Evolutionary conservation across 2,797 vertebrate genomes (phyloP), one percentile per base, ranked within the genome.

Genomic region (Odontamblyopus rebecca): DNA sequence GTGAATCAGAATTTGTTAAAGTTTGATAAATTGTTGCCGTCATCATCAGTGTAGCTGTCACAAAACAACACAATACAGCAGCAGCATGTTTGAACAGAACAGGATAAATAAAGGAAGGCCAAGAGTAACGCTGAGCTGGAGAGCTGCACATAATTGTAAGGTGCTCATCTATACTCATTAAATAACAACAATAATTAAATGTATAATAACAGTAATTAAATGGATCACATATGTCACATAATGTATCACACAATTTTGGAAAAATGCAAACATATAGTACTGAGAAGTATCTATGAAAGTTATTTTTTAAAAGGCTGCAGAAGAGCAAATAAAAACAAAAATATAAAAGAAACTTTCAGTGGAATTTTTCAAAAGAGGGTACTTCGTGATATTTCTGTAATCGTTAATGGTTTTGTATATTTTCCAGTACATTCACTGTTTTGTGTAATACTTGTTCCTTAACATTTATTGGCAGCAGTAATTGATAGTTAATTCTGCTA

Each of bases 51-150:
- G 2, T 12, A 44, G 41, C 2, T 12, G 41, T 44, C 41, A 44
- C 41, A 44, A 44, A 12, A 11, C 41, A 15, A 12, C 15, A 44
- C 41, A 44, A 12, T 44, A 15, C 41, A 44, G 3, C 41, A 13
- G 12, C n/a, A 64, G 44, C 12, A 64, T 38, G 23, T 23, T 23
- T 23, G 35, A 63, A 41, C 35, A 23, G 19, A 41, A 19, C 61
- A 23, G n/a, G 38, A 16, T 16, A 41, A 64, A 41, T 23, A 64
- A 41, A 23, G 61, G 35, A 9, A 30, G 60, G 3, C 16, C 60
- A 61, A 35, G 2, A 19, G 5, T 61, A 29, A 32, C 15, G 0
- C 16, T 32, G 44, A 54, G 61, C 76, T 82, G 77, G 65, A 75
- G 75, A 26, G 56, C 71, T 16, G 6, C 44, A 3, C 79, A 73